phyloP scores from a whole-genome alignment of 2,113 vertebrate species.

The Xiphophorus hellerii region DNA sequence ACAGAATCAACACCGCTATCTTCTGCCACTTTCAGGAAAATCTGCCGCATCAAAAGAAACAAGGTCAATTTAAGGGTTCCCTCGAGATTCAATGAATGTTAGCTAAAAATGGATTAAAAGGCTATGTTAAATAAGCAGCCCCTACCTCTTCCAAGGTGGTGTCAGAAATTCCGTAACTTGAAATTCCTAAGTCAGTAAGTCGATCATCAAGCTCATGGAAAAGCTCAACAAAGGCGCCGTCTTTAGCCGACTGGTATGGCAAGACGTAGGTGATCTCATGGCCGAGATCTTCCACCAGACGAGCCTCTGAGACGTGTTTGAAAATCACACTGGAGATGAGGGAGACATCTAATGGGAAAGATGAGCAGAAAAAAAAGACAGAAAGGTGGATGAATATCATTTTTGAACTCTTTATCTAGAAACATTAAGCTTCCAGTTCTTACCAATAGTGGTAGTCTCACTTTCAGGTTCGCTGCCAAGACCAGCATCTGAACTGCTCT shows the following conservation, averaged over 20 bases:
- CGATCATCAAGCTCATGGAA: constrained; percentile 98
- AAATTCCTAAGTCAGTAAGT: constrained; percentile 93
- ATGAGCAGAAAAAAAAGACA: not conserved
- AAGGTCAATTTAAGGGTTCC: not conserved
- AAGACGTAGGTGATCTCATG: constrained; percentile 94
- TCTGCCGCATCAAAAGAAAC: constrained; percentile 75
- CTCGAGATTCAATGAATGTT: not conserved
- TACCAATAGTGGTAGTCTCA: constrained; percentile 96
- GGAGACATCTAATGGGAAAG: constrained; percentile 86
- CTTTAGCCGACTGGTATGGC: constrained; percentile 94
- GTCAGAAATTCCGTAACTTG: constrained; percentile 97
- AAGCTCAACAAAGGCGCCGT: constrained; percentile 94
- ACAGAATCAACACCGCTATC: constrained; percentile 94
- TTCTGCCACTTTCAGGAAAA: constrained; percentile 98
- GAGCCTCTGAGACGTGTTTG: constrained; percentile 91
- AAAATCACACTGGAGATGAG: constrained; percentile 95
- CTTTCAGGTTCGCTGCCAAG: constrained; percentile 98
- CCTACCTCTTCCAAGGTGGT: constrained; percentile 95
- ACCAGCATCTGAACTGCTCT: constrained; percentile 97
- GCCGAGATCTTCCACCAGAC: constrained; percentile 95
- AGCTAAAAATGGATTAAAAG: not conserved
- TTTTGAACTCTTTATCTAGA: not conserved
- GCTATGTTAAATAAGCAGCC: not conserved
- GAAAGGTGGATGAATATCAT: not conserved
- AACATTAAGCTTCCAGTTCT: constrained; percentile 35